phyloP scores from a whole-genome alignment of 2,888 invertebrate genomes.

The Synergus laeviventris region DNA sequence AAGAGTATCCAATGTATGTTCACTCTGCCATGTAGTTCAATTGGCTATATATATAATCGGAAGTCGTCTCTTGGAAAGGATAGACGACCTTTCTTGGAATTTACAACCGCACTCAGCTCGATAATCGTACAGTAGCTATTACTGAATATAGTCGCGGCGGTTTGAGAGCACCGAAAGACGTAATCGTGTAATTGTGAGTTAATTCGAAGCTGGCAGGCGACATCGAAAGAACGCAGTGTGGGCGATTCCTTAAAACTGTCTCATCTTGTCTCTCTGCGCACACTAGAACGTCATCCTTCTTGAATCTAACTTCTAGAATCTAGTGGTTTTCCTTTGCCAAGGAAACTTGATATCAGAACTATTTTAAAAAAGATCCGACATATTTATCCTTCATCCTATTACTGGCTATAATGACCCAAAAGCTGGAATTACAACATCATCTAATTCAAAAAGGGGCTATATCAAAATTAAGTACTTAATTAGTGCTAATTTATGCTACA shows the following conservation, averaged over 20 bases:
- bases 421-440: too few species aligned
- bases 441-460: too few species aligned
- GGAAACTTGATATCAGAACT: background rate
- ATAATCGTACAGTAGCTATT: constrained; percentile 8
- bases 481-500: too few species aligned
- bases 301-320: constrained; percentile 45
- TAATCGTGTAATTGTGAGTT: constrained; percentile 73
- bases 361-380: constrained; percentile 42
- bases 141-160: background rate
- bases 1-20: background rate
- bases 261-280: constrained; percentile 53
- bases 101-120: constrained; percentile 41
- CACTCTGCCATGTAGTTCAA: background rate
- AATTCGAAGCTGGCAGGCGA: constrained; percentile 68
- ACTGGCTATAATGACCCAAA: too few species aligned
- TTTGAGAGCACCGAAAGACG: constrained; percentile 53
- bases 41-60: background rate
- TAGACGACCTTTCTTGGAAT: constrained; percentile 46
- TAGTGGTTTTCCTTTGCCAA: constrained; percentile 34
- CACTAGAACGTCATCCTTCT: constrained; percentile 46
- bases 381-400: background rate
- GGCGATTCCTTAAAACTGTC: constrained; percentile 61
- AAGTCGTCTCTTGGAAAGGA: background rate
- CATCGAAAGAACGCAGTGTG: constrained; percentile 64
- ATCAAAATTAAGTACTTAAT: too few species aligned